Evolutionary conservation across 2,888 invertebrate genomes (phyloP).

Genomic region (Mythimna lalbum): DNA sequence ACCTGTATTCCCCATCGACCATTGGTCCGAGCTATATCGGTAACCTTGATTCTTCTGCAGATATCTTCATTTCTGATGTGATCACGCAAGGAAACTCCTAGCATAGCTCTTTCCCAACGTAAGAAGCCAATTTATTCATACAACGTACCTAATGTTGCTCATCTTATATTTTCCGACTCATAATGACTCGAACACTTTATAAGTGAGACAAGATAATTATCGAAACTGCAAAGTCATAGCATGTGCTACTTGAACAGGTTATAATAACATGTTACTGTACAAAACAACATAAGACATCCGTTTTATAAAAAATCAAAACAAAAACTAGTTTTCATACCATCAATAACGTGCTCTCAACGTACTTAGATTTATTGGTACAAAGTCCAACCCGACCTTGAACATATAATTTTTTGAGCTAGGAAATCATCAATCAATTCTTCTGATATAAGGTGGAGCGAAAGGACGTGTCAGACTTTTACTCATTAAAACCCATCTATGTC

Average conservation of each 20-base stretch:
- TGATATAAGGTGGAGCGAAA: too few relatives aligned
- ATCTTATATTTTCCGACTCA: slow-evolving; percentile 5
- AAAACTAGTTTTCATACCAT: not conserved
- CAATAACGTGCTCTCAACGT: not conserved
- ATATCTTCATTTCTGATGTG: too few relatives aligned
- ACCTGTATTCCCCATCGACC: too few relatives aligned
- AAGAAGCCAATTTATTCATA: too few relatives aligned
- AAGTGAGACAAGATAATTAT: not conserved
- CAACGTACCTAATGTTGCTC: not conserved
- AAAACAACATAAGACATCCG: not conserved
- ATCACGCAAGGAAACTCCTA: too few relatives aligned
- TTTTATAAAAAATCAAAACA: not conserved
- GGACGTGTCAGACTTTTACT: too few relatives aligned
- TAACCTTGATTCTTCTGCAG: too few relatives aligned
- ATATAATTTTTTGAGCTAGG: too few relatives aligned
- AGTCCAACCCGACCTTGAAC: not conserved
- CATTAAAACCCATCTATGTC: too few relatives aligned
- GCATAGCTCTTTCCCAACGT: too few relatives aligned
- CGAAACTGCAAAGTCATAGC: slow-evolving; percentile 8
- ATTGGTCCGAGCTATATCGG: too few relatives aligned
- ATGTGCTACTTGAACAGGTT: slow-evolving; percentile 1
- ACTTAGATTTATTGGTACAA: not conserved
- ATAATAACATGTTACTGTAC: not conserved
- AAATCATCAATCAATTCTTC: too few relatives aligned
- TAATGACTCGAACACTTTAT: not conserved